Base-by-base conservation (phyloP, 2,113 vertebrate genomes). In the Synchiropus splendidus region DNA sequence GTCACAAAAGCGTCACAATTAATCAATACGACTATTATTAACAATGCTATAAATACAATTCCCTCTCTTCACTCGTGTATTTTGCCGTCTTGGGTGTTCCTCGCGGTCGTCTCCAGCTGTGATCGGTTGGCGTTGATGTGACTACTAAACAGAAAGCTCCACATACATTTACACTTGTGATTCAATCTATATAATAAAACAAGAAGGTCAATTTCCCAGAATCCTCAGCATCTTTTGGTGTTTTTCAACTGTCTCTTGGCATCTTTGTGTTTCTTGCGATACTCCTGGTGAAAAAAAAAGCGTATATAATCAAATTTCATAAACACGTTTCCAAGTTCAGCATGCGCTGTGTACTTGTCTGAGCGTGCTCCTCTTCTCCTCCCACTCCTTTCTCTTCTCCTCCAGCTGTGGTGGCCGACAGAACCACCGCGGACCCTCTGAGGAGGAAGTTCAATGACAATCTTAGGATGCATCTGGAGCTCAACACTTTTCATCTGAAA, bases 261-360 rank as follows among this genome's bases (percentile, higher is more conserved):
- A 36, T 93, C 88, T 67, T 85, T 91, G 72, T 98, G 94, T 64
- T 91, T 95, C 80, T 90, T 98, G 33, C 80, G 82, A 51, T 84
- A 91, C 37, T 94, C 90, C 94, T 92, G 72, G 31, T 51, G 14
- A 64, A 16, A 27, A n/a, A 21, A 16, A 27, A 27, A 40, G 12
- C 16, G 13, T 16, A n/a, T 4, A 18, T 16, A 45, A 12, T 15
- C 4, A 43, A 32, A n/a, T n/a, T n/a, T n/a, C n/a, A n/a, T n/a
- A 27, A 45, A 17, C 1, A 8, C 2, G 10, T 39, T 8, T 14
- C 5, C 31, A 10, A 31, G 13, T 30, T 4, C 12, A 21, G 9
- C 4, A 15, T 3, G 15, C n/a, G 12, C 2, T 18, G 18, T 15
- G 14, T 32, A 84, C 85, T 76, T 77, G 58, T 75, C 54, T 63